Conservation (phyloP, 2,888 invertebrate species). For the Lydus trimaculatus region DNA sequence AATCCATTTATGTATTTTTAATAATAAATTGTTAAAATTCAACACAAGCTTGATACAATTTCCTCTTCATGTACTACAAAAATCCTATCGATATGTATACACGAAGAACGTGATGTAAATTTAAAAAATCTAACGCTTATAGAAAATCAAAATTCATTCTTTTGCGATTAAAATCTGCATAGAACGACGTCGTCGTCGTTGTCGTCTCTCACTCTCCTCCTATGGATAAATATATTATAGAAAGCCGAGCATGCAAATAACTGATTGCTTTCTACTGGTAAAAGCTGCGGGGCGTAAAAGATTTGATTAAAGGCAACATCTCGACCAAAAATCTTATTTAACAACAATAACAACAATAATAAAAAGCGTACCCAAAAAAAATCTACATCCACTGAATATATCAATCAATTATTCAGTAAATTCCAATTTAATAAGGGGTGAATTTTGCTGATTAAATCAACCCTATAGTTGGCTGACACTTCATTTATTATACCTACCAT, state of each 20-base stretch:
- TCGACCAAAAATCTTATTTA: not conserved
- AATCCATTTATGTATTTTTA: slow-evolving; percentile 8
- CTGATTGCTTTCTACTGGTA: slow-evolving; percentile 33
- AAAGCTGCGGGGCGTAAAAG: slow-evolving; percentile 37
- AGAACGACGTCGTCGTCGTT: slow-evolving; percentile 34
- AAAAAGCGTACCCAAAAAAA: slow-evolving; percentile 18
- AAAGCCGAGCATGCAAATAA: slow-evolving; percentile 40
- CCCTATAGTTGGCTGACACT: slow-evolving; percentile 12
- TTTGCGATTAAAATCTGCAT: slow-evolving; percentile 57
- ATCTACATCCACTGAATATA: not conserved
- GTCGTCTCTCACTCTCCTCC: slow-evolving; percentile 33
- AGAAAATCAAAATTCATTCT: slow-evolving; percentile 62
- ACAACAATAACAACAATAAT: not conserved
- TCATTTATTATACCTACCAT: slow-evolving; percentile 15
- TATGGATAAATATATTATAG: slow-evolving; percentile 56
- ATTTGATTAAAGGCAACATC: slow-evolving; percentile 40
- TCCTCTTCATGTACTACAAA: slow-evolving; percentile 27
- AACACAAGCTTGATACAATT: slow-evolving; percentile 35
- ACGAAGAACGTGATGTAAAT: slow-evolving; percentile 54
- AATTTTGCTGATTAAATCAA: slow-evolving; percentile 20
- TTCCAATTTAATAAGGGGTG: slow-evolving; percentile 26
- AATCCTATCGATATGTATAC: slow-evolving; percentile 34
- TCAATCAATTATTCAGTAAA: not conserved
- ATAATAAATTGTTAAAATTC: slow-evolving; percentile 17
- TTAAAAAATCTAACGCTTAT: slow-evolving; percentile 46